phyloP scores from a whole-genome alignment of 2,797 vertebrate species.

The Salmo trutta region DNA sequence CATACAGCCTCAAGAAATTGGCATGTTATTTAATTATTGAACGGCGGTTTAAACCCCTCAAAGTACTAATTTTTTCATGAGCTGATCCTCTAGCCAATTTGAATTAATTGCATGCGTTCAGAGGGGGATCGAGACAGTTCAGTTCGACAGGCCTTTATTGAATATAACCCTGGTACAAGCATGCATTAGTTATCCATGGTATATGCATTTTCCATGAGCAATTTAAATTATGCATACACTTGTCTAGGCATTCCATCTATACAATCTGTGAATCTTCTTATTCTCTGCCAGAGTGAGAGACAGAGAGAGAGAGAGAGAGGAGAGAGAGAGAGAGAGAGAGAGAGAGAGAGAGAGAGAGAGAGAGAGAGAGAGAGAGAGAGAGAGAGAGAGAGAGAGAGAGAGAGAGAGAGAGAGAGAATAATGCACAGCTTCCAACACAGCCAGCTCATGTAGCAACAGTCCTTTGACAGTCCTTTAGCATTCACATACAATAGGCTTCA shows the following conservation, averaged over 20 bases:
- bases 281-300: neutral
- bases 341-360: neutral
- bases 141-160: neutral
- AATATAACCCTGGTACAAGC: neutral
- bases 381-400: too few relatives aligned
- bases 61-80: neutral
- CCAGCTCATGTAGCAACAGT: neutral
- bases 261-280: neutral
- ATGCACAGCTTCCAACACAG: neutral
- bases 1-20: neutral
- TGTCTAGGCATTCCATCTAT: neutral
- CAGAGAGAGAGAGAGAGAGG: too few relatives aligned
- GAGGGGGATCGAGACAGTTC: neutral
- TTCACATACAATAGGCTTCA: neutral
- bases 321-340: neutral
- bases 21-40: neutral
- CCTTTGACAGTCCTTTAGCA: neutral
- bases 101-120: neutral
- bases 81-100: neutral
- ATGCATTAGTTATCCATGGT: slow-evolving; percentile 9
- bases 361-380: neutral
- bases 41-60: neutral
- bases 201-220: slow-evolving; percentile 27
- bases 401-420: neutral
- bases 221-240: slow-evolving; percentile 16